Conservation (phyloP, 2,888 invertebrate genomes). For the Athripsodes cinereus region DNA sequence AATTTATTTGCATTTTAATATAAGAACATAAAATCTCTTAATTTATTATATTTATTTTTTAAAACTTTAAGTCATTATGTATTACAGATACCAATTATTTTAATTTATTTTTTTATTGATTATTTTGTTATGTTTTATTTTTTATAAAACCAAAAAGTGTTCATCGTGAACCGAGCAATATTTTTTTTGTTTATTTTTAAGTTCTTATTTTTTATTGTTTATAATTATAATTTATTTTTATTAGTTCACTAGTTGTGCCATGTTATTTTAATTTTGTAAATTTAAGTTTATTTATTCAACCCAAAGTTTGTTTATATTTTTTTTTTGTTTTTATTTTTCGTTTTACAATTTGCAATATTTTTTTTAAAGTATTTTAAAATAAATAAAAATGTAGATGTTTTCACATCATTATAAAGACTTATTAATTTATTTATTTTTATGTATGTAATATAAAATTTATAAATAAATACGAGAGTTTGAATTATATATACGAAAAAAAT, state of each 20-base stretch:
- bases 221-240: neutral
- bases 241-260: too few relatives aligned
- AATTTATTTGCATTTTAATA: neutral
- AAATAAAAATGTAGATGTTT: neutral
- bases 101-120: neutral
- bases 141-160: neutral
- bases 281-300: neutral
- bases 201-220: neutral
- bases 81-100: neutral
- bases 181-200: neutral
- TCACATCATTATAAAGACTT: neutral
- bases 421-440: constrained; percentile 1
- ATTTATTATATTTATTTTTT: constrained; percentile 1
- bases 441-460: neutral
- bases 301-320: neutral
- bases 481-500: too few relatives aligned
- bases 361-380: neutral
- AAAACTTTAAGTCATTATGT: neutral
- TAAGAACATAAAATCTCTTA: neutral
- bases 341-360: neutral
- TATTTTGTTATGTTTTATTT: neutral
- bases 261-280: neutral
- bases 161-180: neutral
- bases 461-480: neutral
- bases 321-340: neutral